A percentile compares a stretch with the other conserved stretches of the same genome.
Evolutionary conservation across 2,113 vertebrate species (phyloP).

Genomic region (Upupa epops): DNA sequence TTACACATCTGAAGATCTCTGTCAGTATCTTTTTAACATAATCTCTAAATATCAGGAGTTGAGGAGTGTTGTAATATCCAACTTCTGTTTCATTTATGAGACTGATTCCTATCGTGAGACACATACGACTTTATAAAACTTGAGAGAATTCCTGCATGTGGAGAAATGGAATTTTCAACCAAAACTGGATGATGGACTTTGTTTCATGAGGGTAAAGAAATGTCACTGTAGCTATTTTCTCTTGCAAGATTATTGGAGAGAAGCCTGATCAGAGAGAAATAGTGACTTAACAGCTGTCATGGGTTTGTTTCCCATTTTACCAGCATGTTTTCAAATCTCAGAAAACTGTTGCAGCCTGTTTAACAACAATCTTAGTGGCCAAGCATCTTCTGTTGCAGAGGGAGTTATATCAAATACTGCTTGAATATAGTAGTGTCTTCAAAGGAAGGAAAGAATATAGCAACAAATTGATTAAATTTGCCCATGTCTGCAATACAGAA

Average conservation of each 20-base stretch:
- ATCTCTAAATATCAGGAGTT: not conserved
- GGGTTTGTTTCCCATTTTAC: not conserved
- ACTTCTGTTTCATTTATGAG: not conserved
- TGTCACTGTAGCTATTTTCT: not conserved
- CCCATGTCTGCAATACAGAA: not conserved
- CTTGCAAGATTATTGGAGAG: not conserved
- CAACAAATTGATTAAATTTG: not conserved
- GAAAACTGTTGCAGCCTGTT: not conserved
- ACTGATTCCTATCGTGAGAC: not conserved
- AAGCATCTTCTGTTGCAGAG: not conserved
- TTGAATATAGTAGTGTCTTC: not conserved
- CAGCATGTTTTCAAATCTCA: not conserved
- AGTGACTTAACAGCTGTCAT: not conserved
- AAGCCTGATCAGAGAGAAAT: not conserved
- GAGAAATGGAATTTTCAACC: not conserved
- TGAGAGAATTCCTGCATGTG: not conserved
- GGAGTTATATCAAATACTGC: not conserved
- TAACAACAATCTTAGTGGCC: not conserved
- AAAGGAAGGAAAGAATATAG: not conserved
- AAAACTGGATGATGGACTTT: not conserved
- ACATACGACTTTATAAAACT: accelerated
- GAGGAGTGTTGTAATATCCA: not conserved
- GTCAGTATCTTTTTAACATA: not conserved
- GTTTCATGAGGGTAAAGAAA: not conserved
- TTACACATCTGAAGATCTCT: not conserved